Evolutionary conservation across 2,113 vertebrate species (phyloP).

Genomic region (Lepus americanus): DNA sequence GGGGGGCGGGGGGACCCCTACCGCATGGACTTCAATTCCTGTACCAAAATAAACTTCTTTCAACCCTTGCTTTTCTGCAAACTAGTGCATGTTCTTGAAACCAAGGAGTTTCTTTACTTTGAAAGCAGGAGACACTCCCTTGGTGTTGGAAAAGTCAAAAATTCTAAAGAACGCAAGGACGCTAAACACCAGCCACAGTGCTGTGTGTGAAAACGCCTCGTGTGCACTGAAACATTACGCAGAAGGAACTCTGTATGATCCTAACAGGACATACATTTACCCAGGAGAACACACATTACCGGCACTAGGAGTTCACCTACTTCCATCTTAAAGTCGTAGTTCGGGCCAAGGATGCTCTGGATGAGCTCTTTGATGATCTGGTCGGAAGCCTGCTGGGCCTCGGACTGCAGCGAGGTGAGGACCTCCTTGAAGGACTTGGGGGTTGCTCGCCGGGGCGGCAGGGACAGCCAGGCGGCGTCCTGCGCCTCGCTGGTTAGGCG

Average conservation of each 20-base stretch:
- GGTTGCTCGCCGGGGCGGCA: constrained; percentile 59
- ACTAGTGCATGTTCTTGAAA: not conserved
- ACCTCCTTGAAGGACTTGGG: constrained; percentile 87
- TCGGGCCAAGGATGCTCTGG: constrained; percentile 87
- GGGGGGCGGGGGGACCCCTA: too few species aligned
- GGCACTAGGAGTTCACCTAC: constrained; percentile 84
- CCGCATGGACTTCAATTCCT: too few species aligned
- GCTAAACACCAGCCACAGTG: not conserved
- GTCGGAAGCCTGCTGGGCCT: constrained; percentile 83
- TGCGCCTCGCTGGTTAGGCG: constrained; percentile 62
- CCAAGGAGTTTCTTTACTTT: constrained; percentile 34
- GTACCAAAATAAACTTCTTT: too few species aligned
- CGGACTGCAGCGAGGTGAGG: constrained; percentile 86
- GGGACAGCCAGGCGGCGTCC: constrained; percentile 50
- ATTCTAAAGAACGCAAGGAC: constrained; percentile 25
- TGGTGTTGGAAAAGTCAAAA: constrained; percentile 34
- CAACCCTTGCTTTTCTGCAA: too few species aligned
- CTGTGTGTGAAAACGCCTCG: constrained; percentile 71
- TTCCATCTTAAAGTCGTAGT: constrained; percentile 83
- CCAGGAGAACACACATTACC: constrained; percentile 74
- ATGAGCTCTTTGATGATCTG: constrained; percentile 86
- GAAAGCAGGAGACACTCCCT: not conserved
- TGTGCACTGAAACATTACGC: not conserved
- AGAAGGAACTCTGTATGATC: not conserved
- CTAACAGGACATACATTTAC: constrained; percentile 76